A percentile compares a stretch with the other conserved stretches of the same genome.
These are phyloP conservation scores for Antidorcas marsupialis DNA, from an alignment of 2,113 vertebrate genomes.

Conservation along the genomic window DNA sequence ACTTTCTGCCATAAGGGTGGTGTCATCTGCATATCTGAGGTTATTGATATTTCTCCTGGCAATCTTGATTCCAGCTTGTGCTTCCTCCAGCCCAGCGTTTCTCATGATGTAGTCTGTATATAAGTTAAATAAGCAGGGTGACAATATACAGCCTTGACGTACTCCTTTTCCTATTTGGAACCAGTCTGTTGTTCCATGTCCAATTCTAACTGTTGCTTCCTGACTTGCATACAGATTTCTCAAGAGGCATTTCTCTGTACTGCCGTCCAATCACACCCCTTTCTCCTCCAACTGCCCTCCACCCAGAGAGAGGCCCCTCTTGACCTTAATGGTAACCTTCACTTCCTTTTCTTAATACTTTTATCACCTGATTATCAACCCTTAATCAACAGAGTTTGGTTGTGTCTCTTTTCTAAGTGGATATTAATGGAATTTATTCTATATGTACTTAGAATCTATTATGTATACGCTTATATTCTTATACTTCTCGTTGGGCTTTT, in stretches of 20 bases:
- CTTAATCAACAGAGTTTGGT: not conserved
- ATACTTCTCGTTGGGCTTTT: not conserved
- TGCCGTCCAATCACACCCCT: not conserved
- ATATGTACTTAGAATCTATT: not conserved
- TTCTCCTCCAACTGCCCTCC: not conserved
- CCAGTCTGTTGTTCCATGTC: too few relatives aligned
- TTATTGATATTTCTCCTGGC: too few relatives aligned
- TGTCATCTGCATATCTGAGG: too few relatives aligned
- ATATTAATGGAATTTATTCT: not conserved
- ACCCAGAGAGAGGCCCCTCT: not conserved
- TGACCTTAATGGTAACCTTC: not conserved
- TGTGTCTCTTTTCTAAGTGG: constrained; percentile 1
- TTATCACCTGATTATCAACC: not conserved
- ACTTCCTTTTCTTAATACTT: not conserved
- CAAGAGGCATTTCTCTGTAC: not conserved
- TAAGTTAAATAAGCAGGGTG: too few relatives aligned
- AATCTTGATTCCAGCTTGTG: too few relatives aligned
- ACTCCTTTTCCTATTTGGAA: too few relatives aligned
- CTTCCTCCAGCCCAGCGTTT: too few relatives aligned
- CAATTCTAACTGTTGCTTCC: too few relatives aligned
- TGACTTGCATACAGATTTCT: too few relatives aligned
- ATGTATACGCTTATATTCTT: not conserved
- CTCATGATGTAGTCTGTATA: too few relatives aligned
- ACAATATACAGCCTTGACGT: too few relatives aligned
- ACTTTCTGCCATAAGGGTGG: too few relatives aligned